Conservation (phyloP, 2,797 vertebrate genomes). For the Sarcoramphus papa region DNA sequence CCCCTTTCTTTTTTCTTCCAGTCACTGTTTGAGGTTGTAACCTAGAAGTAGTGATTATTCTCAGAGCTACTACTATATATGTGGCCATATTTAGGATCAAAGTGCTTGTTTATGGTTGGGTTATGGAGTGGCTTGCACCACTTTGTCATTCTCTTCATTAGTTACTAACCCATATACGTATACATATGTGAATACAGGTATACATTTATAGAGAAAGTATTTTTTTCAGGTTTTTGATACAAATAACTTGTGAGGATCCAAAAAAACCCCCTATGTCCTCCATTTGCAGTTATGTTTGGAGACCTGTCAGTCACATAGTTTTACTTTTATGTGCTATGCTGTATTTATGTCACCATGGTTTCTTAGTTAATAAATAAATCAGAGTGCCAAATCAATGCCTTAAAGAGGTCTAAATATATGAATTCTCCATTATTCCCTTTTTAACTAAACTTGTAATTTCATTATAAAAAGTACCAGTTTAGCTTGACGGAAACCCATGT, state of each 20-base stretch:
- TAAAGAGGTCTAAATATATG: background rate
- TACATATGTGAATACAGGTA: background rate
- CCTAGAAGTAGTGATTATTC: background rate
- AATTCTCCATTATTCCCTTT: background rate
- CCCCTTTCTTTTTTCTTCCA: background rate
- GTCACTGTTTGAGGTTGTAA: background rate
- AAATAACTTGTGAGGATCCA: background rate
- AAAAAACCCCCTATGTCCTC: rapidly evolving
- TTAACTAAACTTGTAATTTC: background rate
- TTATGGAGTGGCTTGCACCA: background rate
- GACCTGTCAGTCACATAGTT: background rate
- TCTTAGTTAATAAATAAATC: background rate
- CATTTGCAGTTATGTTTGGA: background rate
- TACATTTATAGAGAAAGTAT: background rate
- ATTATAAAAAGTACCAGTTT: background rate
- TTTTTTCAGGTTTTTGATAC: background rate
- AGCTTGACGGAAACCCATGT: background rate
- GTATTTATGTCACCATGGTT: background rate
- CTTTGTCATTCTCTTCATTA: background rate
- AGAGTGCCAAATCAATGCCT: background rate
- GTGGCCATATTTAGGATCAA: background rate
- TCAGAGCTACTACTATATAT: background rate
- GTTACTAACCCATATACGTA: background rate
- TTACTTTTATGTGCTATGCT: background rate
- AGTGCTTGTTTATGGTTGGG: background rate